phyloP scores from a whole-genome alignment of 1,140 invertebrate genomes.

The Ladona fulva region DNA sequence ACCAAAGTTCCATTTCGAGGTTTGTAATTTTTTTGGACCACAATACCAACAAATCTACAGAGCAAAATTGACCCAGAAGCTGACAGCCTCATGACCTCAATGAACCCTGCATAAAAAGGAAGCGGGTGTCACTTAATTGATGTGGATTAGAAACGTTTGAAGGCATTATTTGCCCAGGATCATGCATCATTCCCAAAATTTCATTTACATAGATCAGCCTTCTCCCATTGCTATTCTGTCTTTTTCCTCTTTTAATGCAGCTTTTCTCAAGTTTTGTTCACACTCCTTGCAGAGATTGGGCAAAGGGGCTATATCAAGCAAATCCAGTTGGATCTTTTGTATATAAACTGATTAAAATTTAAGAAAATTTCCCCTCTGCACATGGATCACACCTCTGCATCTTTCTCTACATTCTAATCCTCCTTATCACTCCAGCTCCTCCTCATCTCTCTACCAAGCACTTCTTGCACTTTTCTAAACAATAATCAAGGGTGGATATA shows the following conservation, averaged over 20 bases:
- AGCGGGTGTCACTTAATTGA: background rate
- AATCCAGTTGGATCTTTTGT: no score
- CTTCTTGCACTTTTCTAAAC: no score
- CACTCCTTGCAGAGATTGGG: no score
- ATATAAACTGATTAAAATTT: no score
- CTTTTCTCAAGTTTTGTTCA: no score
- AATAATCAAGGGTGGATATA: no score
- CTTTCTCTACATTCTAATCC: no score
- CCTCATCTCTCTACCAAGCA: no score
- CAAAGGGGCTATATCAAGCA: no score
- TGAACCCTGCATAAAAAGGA: background rate
- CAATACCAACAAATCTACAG: constrained; percentile 9
- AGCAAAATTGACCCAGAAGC: background rate
- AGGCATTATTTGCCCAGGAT: background rate
- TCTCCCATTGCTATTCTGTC: background rate
- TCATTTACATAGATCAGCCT: background rate
- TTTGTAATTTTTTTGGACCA: background rate
- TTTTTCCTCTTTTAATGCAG: background rate
- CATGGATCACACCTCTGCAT: no score
- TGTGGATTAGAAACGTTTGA: background rate
- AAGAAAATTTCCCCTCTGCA: no score
- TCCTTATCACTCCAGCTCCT: no score
- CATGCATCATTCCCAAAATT: background rate
- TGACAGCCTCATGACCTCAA: background rate
- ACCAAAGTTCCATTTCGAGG: background rate